Conservation (phyloP, 2,113 vertebrate species). For the Oriolus oriolus region DNA sequence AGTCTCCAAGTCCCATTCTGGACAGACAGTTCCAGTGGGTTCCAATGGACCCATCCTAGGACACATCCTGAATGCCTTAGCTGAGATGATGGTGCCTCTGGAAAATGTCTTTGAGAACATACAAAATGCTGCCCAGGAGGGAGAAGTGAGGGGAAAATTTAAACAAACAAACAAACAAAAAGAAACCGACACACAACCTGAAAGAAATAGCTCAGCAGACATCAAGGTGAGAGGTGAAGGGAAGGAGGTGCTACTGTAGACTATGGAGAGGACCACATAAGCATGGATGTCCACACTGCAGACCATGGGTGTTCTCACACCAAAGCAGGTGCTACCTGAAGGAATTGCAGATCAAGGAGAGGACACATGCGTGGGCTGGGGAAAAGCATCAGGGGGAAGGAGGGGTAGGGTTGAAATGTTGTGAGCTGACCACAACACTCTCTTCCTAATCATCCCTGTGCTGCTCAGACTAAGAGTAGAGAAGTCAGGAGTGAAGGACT, state of each 20-base stretch:
- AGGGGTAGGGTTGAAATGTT: background rate
- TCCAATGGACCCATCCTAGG: rapidly evolving
- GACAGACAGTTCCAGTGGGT: background rate
- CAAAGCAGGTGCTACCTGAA: background rate
- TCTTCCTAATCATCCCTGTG: background rate
- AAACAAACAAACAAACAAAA: background rate
- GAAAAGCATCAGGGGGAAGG: background rate
- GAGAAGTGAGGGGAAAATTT: background rate
- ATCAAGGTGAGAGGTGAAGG: background rate
- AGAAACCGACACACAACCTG: background rate
- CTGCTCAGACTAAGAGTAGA: background rate
- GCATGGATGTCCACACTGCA: background rate
- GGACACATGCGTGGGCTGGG: background rate
- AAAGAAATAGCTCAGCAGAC: background rate
- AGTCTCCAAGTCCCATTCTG: background rate
- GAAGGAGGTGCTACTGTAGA: background rate
- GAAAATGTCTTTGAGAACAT: background rate
- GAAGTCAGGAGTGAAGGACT: background rate
- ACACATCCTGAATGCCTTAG: background rate
- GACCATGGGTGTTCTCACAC: background rate
- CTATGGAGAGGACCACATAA: background rate
- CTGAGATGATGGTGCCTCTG: rapidly evolving
- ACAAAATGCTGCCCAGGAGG: background rate
- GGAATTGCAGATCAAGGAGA: rapidly evolving
- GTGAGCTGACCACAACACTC: background rate